Evolutionary conservation across 2,113 vertebrate species (phyloP).

Genomic region (Coturnix japonica): DNA sequence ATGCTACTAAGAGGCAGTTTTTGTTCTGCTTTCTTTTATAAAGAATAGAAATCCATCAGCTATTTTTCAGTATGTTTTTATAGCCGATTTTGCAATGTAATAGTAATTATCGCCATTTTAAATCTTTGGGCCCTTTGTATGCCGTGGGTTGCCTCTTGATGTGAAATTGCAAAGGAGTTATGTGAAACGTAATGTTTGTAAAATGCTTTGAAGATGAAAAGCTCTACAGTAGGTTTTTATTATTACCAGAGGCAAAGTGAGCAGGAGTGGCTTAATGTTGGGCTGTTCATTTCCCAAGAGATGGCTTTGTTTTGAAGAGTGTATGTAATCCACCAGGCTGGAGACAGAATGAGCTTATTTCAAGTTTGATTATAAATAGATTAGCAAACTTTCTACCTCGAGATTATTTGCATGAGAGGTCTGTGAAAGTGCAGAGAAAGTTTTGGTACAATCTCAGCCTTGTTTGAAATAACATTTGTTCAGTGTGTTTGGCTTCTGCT

Average conservation of each 20-base stretch:
- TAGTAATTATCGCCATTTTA: constrained; percentile 28
- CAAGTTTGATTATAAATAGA: neutral
- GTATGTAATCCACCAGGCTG: neutral
- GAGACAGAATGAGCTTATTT: constrained; percentile 11
- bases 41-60: neutral
- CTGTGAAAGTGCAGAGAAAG: neutral
- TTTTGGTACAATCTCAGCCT: neutral
- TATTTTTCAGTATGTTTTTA: neutral
- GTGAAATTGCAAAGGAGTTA: constrained; percentile 23
- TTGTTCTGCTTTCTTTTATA: constrained; percentile 13
- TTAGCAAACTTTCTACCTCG: neutral
- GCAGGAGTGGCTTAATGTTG: constrained; percentile 11
- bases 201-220: constrained; percentile 61
- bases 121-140: constrained; percentile 18
- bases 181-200: neutral
- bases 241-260: constrained; percentile 50
- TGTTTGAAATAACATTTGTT: neutral
- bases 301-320: constrained; percentile 26
- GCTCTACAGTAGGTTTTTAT: constrained; percentile 41
- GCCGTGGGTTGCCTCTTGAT: constrained; percentile 32
- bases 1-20: neutral
- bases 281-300: constrained; percentile 47
- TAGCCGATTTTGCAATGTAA: neutral
- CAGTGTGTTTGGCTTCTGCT: neutral
- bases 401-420: neutral